These are phyloP conservation scores for Xylocampa areola DNA, from an alignment of 2,888 invertebrate species.

Conservation along the genomic window DNA sequence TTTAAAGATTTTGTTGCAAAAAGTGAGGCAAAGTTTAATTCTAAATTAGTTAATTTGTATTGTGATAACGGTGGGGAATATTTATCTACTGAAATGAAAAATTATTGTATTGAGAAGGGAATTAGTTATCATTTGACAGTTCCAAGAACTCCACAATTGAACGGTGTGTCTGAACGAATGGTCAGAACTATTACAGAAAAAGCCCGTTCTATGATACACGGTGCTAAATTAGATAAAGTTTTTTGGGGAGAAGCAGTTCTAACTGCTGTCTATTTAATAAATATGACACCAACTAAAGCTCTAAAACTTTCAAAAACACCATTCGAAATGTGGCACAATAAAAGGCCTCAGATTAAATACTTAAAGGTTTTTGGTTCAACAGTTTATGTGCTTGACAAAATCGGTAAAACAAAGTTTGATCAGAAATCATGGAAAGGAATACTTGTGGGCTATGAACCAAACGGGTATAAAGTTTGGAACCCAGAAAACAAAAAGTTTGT, in stretches of 20 bases:
- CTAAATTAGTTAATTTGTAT: constrained; percentile 62
- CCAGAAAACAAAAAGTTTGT: not conserved
- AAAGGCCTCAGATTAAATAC: not conserved
- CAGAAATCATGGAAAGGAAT: constrained; percentile 63
- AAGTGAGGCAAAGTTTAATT: constrained; percentile 53
- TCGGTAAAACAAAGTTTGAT: constrained; percentile 12
- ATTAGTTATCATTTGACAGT: constrained; percentile 61
- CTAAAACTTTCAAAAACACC: not conserved
- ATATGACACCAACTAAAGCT: constrained; percentile 31
- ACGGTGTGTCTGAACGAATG: constrained; percentile 72
- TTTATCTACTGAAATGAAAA: constrained; percentile 62
- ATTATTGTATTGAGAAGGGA: constrained; percentile 44
- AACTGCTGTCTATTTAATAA: constrained; percentile 38
- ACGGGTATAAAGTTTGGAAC: constrained; percentile 5
- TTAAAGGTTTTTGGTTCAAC: constrained; percentile 5
- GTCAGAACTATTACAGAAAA: constrained; percentile 69
- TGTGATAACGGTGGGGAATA: constrained; percentile 68
- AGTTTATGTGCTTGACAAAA: constrained; percentile 52
- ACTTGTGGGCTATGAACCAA: constrained; percentile 1
- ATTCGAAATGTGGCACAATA: constrained; percentile 2
- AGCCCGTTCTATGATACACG: constrained; percentile 65
- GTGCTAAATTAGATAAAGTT: constrained; percentile 44
- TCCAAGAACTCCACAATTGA: constrained; percentile 71
- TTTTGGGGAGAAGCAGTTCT: not conserved
- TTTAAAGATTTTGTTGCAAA: constrained; percentile 20